Evolutionary conservation across 2,888 invertebrate genomes (phyloP).

Genomic region (Sphaeridia pumilis): DNA sequence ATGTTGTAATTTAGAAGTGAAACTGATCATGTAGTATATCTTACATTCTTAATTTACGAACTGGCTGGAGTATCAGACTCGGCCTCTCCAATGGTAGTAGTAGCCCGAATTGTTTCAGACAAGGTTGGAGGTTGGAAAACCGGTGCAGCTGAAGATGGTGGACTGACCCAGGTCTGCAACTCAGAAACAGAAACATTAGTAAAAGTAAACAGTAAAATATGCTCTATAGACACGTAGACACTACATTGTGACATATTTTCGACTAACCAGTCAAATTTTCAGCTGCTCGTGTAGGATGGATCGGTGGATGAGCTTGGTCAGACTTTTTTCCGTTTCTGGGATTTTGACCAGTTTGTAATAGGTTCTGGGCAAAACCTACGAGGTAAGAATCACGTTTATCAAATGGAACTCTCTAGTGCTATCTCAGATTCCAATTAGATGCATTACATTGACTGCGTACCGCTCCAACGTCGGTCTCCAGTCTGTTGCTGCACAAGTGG

Average conservation of each 20-base stretch:
- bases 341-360: slow-evolving; percentile 64
- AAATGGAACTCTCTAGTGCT: neutral
- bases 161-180: slow-evolving; percentile 24
- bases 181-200: too few relatives aligned
- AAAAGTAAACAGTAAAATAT: too few relatives aligned
- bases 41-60: neutral
- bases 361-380: slow-evolving; percentile 71
- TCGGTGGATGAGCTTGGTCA: slow-evolving; percentile 98
- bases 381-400: too few relatives aligned
- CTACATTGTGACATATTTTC: too few relatives aligned
- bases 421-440: neutral
- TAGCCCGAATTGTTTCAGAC: neutral
- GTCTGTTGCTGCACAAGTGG: slow-evolving; percentile 62
- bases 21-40: neutral
- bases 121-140: neutral
- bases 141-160: neutral
- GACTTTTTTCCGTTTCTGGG: slow-evolving; percentile 91
- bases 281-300: slow-evolving; percentile 79
- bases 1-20: too few relatives aligned
- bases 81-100: neutral
- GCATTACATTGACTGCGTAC: too few relatives aligned
- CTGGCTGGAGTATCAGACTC: neutral
- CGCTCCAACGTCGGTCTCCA: slow-evolving; percentile 69
- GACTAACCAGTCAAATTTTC: slow-evolving; percentile 5
- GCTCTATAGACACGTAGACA: too few relatives aligned